phyloP scores from a whole-genome alignment of 2,113 vertebrate species.

The Tylochromis polylepis region DNA sequence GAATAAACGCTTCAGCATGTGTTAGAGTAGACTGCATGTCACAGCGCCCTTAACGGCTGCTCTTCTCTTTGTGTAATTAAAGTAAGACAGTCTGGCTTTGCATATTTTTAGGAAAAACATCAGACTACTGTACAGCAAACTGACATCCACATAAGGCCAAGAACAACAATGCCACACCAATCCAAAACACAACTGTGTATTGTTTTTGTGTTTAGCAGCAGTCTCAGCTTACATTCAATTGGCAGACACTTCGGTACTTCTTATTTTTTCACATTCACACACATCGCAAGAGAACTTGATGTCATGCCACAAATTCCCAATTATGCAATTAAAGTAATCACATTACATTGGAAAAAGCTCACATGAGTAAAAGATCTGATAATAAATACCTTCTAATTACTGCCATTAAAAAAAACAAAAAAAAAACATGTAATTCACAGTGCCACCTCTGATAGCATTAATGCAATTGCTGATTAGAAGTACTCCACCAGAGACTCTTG shows the following conservation, averaged over 20 bases:
- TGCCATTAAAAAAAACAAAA: background rate
- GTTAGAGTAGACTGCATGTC: background rate
- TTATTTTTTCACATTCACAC: background rate
- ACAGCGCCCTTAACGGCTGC: background rate
- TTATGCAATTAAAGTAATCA: background rate
- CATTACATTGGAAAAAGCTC: background rate
- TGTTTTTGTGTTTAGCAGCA: background rate
- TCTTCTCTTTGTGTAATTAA: background rate
- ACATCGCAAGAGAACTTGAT: background rate
- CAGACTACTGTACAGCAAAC: background rate
- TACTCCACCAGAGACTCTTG: background rate
- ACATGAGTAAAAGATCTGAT: background rate
- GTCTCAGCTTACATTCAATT: slow-evolving; percentile 4
- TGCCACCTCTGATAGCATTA: background rate
- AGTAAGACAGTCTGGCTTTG: background rate
- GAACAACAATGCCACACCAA: slow-evolving; percentile 16
- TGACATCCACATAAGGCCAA: background rate
- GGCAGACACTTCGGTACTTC: background rate
- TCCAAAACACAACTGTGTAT: slow-evolving; percentile 6
- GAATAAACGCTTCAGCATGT: background rate
- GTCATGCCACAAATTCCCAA: background rate
- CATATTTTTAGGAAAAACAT: background rate
- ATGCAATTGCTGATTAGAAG: background rate
- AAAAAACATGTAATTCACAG: background rate
- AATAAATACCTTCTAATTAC: background rate